These are phyloP conservation scores for Strigamia crassipes DNA, from an alignment of 2,888 invertebrate genomes.

Conservation along the genomic window DNA sequence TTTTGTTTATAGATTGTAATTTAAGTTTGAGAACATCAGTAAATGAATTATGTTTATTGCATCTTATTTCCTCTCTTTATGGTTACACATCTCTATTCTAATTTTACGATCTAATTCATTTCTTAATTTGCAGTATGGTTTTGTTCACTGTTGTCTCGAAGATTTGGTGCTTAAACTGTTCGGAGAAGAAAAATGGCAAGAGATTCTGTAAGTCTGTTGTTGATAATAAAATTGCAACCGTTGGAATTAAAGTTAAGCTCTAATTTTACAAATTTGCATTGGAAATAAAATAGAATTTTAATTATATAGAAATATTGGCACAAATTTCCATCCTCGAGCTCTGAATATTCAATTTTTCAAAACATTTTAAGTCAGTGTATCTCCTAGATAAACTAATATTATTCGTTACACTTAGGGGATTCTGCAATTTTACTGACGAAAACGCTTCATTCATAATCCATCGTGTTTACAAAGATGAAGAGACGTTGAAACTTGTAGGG, in stretches of 20 bases:
- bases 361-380: neutral
- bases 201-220: conserved; percentile 52
- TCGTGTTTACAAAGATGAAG: conserved; percentile 54
- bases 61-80: conserved; percentile 45
- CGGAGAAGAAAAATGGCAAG: conserved; percentile 52
- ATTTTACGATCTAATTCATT: conserved; percentile 44
- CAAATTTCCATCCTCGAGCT: too few relatives aligned
- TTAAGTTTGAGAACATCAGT: neutral
- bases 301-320: neutral
- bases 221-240: neutral
- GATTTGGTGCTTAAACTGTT: conserved; percentile 52
- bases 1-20: neutral
- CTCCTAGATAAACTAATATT: neutral
- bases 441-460: conserved; percentile 54
- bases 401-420: conserved; percentile 51
- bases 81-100: neutral
- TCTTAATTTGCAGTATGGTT: conserved; percentile 53
- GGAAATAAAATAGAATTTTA: neutral
- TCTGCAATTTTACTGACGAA: conserved; percentile 52
- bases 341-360: neutral
- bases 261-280: neutral
- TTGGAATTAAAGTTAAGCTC: neutral
- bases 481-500: conserved; percentile 54
- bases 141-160: conserved; percentile 53
- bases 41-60: neutral